Evolutionary conservation across 2,888 invertebrate genomes (phyloP).

Genomic region (Meiosimyza decipiens): DNA sequence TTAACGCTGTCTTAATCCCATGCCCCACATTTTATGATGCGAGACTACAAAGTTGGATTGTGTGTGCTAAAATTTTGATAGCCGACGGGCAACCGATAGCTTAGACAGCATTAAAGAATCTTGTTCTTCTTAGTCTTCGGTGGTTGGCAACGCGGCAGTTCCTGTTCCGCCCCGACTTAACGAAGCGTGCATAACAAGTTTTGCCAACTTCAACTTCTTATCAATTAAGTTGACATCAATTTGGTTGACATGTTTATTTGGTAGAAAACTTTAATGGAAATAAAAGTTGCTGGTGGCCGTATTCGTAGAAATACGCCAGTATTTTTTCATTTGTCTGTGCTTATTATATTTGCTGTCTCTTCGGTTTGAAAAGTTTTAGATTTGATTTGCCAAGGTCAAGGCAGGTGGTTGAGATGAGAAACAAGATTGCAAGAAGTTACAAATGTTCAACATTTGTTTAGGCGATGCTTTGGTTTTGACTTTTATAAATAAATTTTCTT

Average conservation of each 20-base stretch:
- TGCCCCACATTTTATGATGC: no score
- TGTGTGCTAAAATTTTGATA: constrained; percentile 4
- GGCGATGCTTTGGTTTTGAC: no score
- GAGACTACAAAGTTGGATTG: neutral
- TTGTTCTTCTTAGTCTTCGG: neutral
- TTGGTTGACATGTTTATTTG: constrained; percentile 14
- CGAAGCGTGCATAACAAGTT: neutral
- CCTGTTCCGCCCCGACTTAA: neutral
- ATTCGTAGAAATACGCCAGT: no score
- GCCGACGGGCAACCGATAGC: neutral
- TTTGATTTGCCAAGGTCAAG: no score
- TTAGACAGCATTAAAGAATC: constrained; percentile 15
- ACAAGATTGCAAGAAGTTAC: no score
- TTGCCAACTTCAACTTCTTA: constrained; percentile 7
- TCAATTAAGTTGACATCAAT: constrained; percentile 7
- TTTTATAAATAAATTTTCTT: no score
- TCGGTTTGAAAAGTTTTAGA: no score
- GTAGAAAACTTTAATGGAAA: neutral
- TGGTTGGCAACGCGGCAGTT: neutral
- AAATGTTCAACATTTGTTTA: no score
- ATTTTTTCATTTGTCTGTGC: no score
- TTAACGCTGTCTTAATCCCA: no score
- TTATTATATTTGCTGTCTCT: no score
- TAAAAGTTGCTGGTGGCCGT: neutral
- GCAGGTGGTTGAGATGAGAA: no score